phyloP scores from a whole-genome alignment of 2,797 vertebrate species.

The Silurus lanzhouensis region DNA sequence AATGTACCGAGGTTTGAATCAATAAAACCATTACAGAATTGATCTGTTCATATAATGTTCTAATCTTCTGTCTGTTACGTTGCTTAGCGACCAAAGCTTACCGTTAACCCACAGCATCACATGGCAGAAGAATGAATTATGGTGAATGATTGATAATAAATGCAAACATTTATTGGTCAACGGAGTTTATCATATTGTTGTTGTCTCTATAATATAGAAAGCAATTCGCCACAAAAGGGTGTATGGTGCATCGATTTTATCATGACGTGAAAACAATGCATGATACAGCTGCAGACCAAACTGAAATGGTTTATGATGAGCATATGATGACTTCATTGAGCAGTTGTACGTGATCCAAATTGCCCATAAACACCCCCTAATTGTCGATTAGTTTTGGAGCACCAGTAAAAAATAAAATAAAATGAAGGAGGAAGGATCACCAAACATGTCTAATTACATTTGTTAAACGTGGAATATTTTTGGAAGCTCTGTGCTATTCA shows the following conservation, averaged over 20 bases:
- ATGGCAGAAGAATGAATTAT: neutral
- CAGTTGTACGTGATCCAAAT: conserved; percentile 1
- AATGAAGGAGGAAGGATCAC: neutral
- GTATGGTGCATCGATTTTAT: neutral
- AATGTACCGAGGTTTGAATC: neutral
- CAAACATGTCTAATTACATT: neutral
- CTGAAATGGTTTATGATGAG: conserved; percentile 3
- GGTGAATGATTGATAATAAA: neutral
- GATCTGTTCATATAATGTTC: neutral
- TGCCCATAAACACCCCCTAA: neutral
- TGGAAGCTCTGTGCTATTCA: neutral
- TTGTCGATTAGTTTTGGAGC: neutral
- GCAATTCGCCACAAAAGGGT: neutral
- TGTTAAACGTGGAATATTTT: neutral
- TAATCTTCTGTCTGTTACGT: neutral
- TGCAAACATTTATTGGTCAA: neutral
- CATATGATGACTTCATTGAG: conserved; percentile 4
- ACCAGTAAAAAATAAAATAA: neutral
- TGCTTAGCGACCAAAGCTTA: conserved; percentile 13
- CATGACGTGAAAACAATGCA: neutral
- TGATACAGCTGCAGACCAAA: neutral
- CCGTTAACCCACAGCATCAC: neutral
- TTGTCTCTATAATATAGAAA: neutral
- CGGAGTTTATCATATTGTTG: neutral
- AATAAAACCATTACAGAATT: neutral